phyloP scores from a whole-genome alignment of 2,797 vertebrate genomes.

The Anguilla marmorata region DNA sequence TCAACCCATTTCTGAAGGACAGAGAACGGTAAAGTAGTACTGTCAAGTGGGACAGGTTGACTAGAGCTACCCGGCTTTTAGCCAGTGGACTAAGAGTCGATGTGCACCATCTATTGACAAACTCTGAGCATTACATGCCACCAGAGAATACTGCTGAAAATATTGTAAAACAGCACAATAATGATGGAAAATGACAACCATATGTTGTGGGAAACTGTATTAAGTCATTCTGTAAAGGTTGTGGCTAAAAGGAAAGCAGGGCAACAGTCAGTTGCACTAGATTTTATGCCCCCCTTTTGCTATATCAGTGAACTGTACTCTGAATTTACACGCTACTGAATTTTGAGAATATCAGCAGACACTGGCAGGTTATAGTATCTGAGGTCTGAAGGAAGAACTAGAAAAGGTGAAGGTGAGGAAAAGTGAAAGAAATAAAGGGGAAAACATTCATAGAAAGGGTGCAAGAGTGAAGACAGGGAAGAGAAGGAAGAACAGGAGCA shows the following conservation, averaged over 20 bases:
- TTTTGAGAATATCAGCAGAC: background rate
- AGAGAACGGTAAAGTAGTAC: background rate
- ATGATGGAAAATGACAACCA: background rate
- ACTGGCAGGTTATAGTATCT: background rate
- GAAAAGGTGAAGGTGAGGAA: background rate
- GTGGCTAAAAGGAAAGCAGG: background rate
- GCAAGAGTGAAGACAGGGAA: background rate
- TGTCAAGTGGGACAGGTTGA: background rate
- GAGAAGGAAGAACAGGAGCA: background rate
- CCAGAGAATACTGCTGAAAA: background rate
- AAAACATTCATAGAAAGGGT: background rate
- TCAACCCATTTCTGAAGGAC: background rate
- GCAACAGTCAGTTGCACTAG: background rate
- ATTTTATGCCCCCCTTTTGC: background rate
- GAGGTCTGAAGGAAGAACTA: background rate
- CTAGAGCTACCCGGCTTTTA: background rate
- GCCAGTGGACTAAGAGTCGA: background rate
- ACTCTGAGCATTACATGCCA: background rate
- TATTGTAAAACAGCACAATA: background rate
- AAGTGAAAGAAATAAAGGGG: background rate
- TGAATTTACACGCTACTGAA: background rate
- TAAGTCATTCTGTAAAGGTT: background rate
- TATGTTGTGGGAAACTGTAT: background rate
- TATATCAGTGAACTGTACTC: background rate
- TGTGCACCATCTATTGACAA: slow-evolving; percentile 3